A percentile compares a stretch with the other conserved stretches of the same genome.
These are phyloP conservation scores for Erythrocercus mccallii DNA, from an alignment of 2,113 vertebrate genomes.

Conservation along the genomic window DNA sequence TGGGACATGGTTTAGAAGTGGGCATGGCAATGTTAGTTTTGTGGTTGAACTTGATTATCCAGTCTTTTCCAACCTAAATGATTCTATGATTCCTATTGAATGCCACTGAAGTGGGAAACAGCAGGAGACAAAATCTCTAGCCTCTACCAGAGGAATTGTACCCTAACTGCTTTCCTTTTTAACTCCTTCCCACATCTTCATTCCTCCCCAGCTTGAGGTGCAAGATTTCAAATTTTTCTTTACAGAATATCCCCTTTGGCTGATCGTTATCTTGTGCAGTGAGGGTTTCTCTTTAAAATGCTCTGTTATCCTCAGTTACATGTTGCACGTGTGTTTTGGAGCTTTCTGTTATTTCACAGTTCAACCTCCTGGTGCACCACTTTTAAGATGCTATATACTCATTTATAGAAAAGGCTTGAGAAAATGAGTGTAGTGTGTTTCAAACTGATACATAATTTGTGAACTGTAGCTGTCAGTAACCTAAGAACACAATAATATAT, in stretches of 20 bases:
- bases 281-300: neutral
- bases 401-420: conserved; percentile 8
- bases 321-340: rapidly evolving
- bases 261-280: neutral
- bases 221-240: neutral
- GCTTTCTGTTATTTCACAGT: neutral
- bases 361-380: neutral
- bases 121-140: neutral
- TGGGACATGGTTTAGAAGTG: neutral
- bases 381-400: neutral
- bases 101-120: neutral
- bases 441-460: neutral
- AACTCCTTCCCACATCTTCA: neutral
- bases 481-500: neutral
- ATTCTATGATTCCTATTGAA: neutral
- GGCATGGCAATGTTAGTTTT: neutral
- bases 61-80: neutral
- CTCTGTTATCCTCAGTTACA: neutral
- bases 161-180: neutral
- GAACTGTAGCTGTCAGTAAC: neutral
- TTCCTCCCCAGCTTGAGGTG: neutral
- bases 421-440: neutral
- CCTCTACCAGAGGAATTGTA: neutral
- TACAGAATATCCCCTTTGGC: neutral
- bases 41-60: neutral